Evolutionary conservation across 2,797 vertebrate genomes (phyloP), one percentile per base, ranked within the genome.

Genomic region (Cichlasoma orientale): DNA sequence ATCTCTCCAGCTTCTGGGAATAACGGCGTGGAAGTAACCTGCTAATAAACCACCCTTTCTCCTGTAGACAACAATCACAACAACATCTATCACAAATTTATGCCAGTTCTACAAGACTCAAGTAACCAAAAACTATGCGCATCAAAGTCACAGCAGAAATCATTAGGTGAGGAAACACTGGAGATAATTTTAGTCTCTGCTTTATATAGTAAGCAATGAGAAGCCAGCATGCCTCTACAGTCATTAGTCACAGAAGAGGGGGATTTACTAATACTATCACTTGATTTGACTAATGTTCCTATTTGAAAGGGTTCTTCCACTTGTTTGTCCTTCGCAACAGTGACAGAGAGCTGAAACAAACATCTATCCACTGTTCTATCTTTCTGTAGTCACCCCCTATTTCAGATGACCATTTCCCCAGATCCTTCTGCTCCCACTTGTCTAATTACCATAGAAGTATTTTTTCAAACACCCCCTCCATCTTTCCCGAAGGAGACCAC

Each of bases 401-500:
- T 88, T 89, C 82, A 84, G 89, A 90, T 91, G 90, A 92, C 91
- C 88, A 84, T 90, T 90, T 92, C 83, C 91, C 86, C 85, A 72
- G 91, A 92, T 92, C 75, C 79, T 88, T 88, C 82, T 86, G 92
- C 92, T 92, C 90, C 90, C 89, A 84, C 90, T 92, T 92, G 91
- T 93, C 91, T 94, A 94, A 94, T 94, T 94, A 93, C 92, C 91
- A 92, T 89, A 84, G 83, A 90, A 89, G 88, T 91, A 88, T 92
- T 92, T 92, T 93, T 89, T 92, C 87, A 89, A 92, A 89, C 89
- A 84, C 88, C 88, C 78, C 87, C 91, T 93, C 92, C 88, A 90
- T 92, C 91, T 91, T 90, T 92, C 91, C 93, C 89, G 84, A 95
- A 94, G 94, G 92, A 93, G 90, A 93, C 90, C 92, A 89, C 93